Conservation (phyloP, 2,113 vertebrate genomes). For the Podarcis raffonei region DNA sequence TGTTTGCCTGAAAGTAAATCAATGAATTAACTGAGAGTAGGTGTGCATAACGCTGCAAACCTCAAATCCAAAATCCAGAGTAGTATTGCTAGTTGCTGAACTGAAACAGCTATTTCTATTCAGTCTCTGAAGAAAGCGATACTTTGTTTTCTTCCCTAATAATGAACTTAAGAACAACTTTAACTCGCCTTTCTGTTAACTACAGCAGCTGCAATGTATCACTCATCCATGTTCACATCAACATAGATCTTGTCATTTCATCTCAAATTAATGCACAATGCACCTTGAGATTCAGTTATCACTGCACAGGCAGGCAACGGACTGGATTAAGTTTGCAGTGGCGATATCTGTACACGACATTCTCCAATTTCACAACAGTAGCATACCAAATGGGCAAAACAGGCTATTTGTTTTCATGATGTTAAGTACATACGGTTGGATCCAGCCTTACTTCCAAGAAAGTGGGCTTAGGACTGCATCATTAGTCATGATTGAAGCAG, state of each 20-base stretch:
- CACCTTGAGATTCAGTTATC: constrained; percentile 20
- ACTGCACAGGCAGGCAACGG: constrained; percentile 18
- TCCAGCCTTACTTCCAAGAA: not conserved
- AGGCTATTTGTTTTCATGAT: constrained; percentile 17
- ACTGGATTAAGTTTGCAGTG: constrained; percentile 34
- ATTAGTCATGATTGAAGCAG: no score
- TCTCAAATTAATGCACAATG: constrained; percentile 21
- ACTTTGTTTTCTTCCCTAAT: constrained; percentile 6
- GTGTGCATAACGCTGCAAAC: no score
- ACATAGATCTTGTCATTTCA: not conserved
- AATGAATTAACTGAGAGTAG: not conserved
- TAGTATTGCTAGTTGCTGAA: no score
- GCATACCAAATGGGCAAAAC: constrained; percentile 41
- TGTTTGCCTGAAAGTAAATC: not conserved
- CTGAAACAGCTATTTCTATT: not conserved
- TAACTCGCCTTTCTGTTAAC: constrained; percentile 15
- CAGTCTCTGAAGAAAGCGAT: not conserved
- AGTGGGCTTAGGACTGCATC: no score
- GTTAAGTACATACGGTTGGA: not conserved
- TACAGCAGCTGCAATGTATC: constrained; percentile 4
- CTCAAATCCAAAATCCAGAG: no score
- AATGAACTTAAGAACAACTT: constrained; percentile 33
- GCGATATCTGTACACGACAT: constrained; percentile 27
- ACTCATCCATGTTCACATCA: constrained; percentile 24
- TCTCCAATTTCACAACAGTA: constrained; percentile 42